A percentile compares a stretch with the other conserved stretches of the same genome.
Conservation (phyloP, 2,113 vertebrate genomes). For the Phodopus roborovskii region DNA sequence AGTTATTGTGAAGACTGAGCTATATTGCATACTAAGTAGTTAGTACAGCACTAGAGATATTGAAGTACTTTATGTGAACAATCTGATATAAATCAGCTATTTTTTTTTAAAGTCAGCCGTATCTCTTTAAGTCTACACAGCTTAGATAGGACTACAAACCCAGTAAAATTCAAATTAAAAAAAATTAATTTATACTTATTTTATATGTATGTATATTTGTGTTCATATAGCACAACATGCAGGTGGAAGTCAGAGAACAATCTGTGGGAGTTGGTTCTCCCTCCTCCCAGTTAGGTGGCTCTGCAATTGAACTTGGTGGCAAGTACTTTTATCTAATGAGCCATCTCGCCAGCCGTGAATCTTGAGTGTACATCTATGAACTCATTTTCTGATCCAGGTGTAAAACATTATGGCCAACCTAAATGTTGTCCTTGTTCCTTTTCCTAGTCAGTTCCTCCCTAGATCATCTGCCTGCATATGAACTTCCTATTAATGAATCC, state of each 20-base stretch:
- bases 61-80: background rate
- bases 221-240: background rate
- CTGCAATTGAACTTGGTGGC: background rate
- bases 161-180: background rate
- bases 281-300: background rate
- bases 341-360: background rate
- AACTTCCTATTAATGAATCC: background rate
- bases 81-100: background rate
- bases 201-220: background rate
- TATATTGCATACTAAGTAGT: background rate
- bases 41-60: background rate
- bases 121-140: background rate
- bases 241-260: background rate
- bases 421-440: background rate
- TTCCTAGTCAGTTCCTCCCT: background rate
- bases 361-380: background rate
- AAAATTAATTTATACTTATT: background rate
- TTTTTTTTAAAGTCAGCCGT: background rate
- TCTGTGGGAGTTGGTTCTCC: background rate
- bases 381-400: background rate
- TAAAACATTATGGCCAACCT: background rate
- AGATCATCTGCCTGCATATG: background rate
- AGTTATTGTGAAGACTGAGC: background rate
- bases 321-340: background rate
- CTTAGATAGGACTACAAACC: background rate